phyloP scores from a whole-genome alignment of 1,140 invertebrate species.

The Tenebrio molitor region DNA sequence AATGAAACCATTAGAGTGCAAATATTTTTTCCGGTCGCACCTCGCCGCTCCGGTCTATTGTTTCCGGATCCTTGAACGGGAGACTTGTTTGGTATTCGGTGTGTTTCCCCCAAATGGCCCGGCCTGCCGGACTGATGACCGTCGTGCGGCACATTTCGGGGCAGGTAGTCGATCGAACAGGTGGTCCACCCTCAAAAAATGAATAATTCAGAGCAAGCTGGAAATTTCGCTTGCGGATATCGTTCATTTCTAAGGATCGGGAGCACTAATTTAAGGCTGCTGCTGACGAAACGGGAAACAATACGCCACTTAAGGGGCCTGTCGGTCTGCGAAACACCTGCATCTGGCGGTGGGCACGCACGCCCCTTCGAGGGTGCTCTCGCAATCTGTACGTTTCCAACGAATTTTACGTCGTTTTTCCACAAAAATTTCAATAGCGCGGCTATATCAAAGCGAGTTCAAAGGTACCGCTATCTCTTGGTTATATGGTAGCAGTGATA shows the following conservation, averaged over 20 bases:
- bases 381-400: background rate
- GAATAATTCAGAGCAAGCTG: constrained; percentile 37
- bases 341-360: constrained; percentile 3
- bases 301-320: constrained; percentile 18
- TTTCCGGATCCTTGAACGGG: background rate
- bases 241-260: constrained; percentile 14
- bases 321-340: constrained; percentile 2
- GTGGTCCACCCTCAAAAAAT: constrained; percentile 25
- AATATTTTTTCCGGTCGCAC: constrained; percentile 10
- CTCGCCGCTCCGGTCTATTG: background rate
- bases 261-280: constrained; percentile 7
- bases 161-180: constrained; percentile 24
- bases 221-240: constrained; percentile 12
- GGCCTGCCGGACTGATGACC: too few relatives aligned
- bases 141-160: background rate
- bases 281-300: constrained; percentile 16
- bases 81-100: too few relatives aligned
- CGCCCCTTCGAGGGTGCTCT: constrained; percentile 7
- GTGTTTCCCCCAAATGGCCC: too few relatives aligned
- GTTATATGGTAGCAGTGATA: constrained; percentile 51
- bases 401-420: constrained; percentile 43
- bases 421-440: constrained; percentile 37
- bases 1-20: background rate
- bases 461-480: constrained; percentile 43
- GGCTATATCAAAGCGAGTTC: constrained; percentile 36